A percentile compares a stretch with the other conserved stretches of the same genome.
Conservation (phyloP, 2,113 vertebrate genomes). For the Oncorhynchus kisutch region DNA sequence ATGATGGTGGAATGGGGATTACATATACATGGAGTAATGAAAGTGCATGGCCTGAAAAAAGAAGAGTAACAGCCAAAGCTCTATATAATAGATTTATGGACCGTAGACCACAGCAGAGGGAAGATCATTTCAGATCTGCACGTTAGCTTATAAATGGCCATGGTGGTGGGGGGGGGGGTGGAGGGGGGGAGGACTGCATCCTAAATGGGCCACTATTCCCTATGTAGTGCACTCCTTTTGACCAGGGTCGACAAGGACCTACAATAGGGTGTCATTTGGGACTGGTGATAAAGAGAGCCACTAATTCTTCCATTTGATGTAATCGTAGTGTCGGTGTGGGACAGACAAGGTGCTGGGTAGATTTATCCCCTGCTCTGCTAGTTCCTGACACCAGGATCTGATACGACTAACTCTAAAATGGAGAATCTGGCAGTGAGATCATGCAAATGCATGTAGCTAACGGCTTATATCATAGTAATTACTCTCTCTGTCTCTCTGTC, state of each 20-base stretch:
- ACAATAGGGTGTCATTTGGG: too few relatives aligned
- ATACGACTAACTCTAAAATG: slow-evolving; percentile 41
- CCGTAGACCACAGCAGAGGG: background rate
- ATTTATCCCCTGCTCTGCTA: slow-evolving; percentile 60
- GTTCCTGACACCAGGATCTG: slow-evolving; percentile 22
- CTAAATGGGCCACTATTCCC: too few relatives aligned
- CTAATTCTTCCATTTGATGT: slow-evolving; percentile 75
- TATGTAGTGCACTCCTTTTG: too few relatives aligned
- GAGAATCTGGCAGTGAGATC: slow-evolving; percentile 48
- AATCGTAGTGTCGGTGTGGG: slow-evolving; percentile 64
- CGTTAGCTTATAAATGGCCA: slow-evolving; percentile 21
- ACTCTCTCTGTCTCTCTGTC: slow-evolving; percentile 10
- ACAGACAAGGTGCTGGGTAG: slow-evolving; percentile 45
- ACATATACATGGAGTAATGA: background rate
- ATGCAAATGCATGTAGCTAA: slow-evolving; percentile 54
- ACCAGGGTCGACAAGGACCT: too few relatives aligned
- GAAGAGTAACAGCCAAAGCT: slow-evolving; percentile 24
- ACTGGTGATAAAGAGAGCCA: slow-evolving; percentile 62
- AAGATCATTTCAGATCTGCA: slow-evolving; percentile 16
- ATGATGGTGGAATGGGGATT: background rate
- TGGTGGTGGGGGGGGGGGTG: background rate
- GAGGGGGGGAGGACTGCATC: slow-evolving; percentile 38
- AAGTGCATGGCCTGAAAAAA: background rate
- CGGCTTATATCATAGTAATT: slow-evolving; percentile 48
- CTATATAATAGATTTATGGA: slow-evolving; percentile 39